Evolutionary conservation across 2,113 vertebrate genomes (phyloP), one percentile per base, ranked within the genome.

Genomic region (Dromas ardeola): DNA sequence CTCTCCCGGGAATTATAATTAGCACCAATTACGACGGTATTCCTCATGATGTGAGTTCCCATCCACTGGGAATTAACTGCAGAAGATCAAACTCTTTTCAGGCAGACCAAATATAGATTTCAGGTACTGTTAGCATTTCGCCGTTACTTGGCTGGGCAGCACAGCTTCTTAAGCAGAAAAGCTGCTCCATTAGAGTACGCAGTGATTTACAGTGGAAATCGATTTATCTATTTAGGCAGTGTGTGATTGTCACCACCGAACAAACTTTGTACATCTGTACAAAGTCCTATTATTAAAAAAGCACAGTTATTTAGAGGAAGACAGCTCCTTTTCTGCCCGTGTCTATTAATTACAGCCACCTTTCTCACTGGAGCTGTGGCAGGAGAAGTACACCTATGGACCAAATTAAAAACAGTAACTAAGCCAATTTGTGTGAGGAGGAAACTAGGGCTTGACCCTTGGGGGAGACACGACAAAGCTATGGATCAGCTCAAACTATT

Each of bases 1-100:
- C 62, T 59, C 50, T 94, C 95, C 91, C 45, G 10, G 81, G 74
- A 89, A 66, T 80, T 76, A 79, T 84, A 95, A 95, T 95, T 94
- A 89, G 73, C 61, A 87, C 66, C 86, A 91, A 84, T 96, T 94
- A 94, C n/a, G 53, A 87, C 0, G 11, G 29, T 77, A 58, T 92
- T 95, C 77, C 67, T 90, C 78, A 81, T 14, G 20, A 88, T 73
- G 84, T 62, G 81, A 85, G 93, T 85, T 95, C 91, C 81, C 83
- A 82, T 86, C 71, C 62, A 79, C 34, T 15, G 52, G 62, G 84
- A 97, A 90, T 52, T 42, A 79, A 84, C 42, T 38, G 29, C 58
- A 91, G 32, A 94, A 87, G 70, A 90, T 65, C 83, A 82, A 58
- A 82, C 66, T 76, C 66, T 84, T 87, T 94, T 82, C 82, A 65